These are phyloP conservation scores for Neoseiulus cucumeris DNA, from an alignment of 1,140 invertebrate species.

Conservation along the genomic window DNA sequence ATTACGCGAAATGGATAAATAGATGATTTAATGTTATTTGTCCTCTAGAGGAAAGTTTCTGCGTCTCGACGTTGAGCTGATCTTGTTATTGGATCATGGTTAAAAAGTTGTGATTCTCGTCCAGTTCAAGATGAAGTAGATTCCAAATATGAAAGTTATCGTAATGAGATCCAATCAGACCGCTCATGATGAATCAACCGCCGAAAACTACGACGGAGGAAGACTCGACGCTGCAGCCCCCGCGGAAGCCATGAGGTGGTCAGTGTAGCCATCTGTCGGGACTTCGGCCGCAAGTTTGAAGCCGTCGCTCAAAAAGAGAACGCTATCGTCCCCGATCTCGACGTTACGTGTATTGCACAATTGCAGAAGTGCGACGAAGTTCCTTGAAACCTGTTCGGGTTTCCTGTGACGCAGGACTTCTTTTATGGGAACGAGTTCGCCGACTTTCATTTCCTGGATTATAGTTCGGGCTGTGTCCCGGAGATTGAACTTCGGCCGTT, in stretches of 20 bases:
- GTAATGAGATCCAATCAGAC: too few species aligned
- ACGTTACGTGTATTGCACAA: conserved; percentile 3
- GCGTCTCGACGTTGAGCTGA: too few species aligned
- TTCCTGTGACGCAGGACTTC: not conserved
- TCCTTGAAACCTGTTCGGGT: not conserved
- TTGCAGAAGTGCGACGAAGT: not conserved
- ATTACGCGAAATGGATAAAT: too few species aligned
- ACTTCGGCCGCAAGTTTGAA: not conserved
- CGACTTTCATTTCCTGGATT: not conserved
- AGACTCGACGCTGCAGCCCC: not conserved
- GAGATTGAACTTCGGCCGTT: not conserved
- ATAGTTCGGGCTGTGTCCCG: not conserved
- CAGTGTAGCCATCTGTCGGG: too few species aligned
- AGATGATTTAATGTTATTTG: too few species aligned
- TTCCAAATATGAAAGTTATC: too few species aligned
- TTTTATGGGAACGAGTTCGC: not conserved
- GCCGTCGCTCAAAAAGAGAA: not conserved
- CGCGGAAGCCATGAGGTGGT: not conserved
- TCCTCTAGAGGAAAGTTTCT: too few species aligned
- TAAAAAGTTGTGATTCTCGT: too few species aligned
- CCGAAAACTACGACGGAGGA: not conserved
- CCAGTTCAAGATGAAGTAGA: too few species aligned
- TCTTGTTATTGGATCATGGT: too few species aligned
- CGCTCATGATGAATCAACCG: too few species aligned
- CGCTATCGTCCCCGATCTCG: not conserved